phyloP scores from a whole-genome alignment of 1,140 invertebrate species.

The Tribolium madens region DNA sequence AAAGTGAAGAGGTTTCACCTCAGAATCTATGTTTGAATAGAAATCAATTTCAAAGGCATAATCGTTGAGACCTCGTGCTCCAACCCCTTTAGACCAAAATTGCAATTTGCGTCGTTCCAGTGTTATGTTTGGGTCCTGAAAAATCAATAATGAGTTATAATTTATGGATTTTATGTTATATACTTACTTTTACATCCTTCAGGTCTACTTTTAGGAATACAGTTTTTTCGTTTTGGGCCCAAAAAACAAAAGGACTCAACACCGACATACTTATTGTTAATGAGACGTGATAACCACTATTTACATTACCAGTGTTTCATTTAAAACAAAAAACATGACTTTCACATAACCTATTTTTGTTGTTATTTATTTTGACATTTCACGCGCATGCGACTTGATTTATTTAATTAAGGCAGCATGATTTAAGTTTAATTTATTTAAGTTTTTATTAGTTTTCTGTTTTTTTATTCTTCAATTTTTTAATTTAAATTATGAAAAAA shows the following conservation, averaged over 20 bases:
- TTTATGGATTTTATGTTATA: conserved; percentile 6
- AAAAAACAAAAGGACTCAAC: conserved; percentile 89
- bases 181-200: conserved; percentile 79
- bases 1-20: conserved; percentile 68
- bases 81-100: conserved; percentile 76
- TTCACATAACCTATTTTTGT: background rate
- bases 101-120: conserved; percentile 72
- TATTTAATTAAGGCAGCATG: too few species aligned
- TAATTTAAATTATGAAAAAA: too few species aligned
- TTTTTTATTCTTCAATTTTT: too few species aligned
- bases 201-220: conserved; percentile 87
- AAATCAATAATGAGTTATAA: conserved; percentile 25
- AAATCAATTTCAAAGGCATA: conserved; percentile 83
- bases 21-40: conserved; percentile 75
- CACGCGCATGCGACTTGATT: too few species aligned
- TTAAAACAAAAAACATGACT: background rate
- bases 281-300: background rate
- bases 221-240: conserved; percentile 86
- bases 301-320: conserved; percentile 8
- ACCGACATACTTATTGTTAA: conserved; percentile 58
- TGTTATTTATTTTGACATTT: background rate
- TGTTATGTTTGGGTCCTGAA: conserved; percentile 71
- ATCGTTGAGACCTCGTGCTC: conserved; percentile 75
- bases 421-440: too few species aligned
- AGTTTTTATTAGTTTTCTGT: too few species aligned